Base-by-base conservation (phyloP, 2,797 vertebrate genomes). In the Steatocranus sp. region DNA sequence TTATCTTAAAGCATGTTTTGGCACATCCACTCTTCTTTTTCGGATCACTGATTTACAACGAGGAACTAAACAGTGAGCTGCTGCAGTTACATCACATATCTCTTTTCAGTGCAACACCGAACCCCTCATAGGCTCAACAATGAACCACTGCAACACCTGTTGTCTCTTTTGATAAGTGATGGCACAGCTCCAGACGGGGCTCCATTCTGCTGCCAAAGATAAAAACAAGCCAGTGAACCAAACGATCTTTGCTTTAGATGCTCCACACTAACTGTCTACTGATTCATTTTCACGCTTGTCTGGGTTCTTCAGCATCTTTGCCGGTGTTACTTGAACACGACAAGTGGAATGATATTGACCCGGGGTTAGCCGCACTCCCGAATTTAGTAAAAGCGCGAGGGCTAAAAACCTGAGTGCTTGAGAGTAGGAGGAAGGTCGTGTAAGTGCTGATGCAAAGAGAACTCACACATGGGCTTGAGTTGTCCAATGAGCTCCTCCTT, bases 391-490 rank as follows among this genome's bases (percentile, higher is more conserved):
- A 87, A 80, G 70, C 23, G 48, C 61, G 61, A 79, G 66, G 68
- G 53, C 50, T 87, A 85, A 86, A 63, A 88, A 86, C 74, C 82
- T 51, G 48, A 85, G 83, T 78, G 80, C 36, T 20, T 25, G 32
- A 78, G 78, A 58, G 89, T 61, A 50, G 66, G 85, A 84, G 75
- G 38, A 30, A 75, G 27, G 68, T 49, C 25, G 5, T 49, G 38
- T 4, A 75, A 77, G 79, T 7, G 61, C 53, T 77, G 43, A 74
- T 53, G 79, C 75, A 63, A 79, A 50, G 51, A 68, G 15, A 80
- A 94, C 98, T 99, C 95, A 99, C 98, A 99, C 98, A 99, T 99
- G 6, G 98, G 98, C 75, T 99, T 99, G 77, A 99, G 98, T 94
- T 99, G 98, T 87, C 98, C 98, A 23, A 99, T 98, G 78, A 99